These are phyloP conservation scores for Halichoeres trimaculatus DNA, from an alignment of 2,113 vertebrate species.

Conservation along the genomic window DNA sequence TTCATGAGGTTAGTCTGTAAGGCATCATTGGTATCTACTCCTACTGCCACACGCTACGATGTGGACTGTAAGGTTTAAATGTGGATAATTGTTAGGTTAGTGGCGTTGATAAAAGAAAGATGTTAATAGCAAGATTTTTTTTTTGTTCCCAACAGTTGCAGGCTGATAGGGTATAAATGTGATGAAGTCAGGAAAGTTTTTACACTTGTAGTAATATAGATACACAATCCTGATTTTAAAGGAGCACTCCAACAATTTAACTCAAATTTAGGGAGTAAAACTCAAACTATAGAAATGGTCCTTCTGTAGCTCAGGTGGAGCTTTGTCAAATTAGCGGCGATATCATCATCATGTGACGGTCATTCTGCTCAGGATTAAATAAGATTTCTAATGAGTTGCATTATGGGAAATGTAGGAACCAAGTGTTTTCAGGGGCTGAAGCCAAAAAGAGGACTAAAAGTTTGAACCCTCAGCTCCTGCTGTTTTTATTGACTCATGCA, in stretches of 20 bases:
- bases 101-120: conserved; percentile 34
- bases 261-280: background rate
- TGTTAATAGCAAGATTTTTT: conserved; percentile 30
- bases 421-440: background rate
- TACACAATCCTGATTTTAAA: conserved; percentile 25
- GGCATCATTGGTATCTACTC: conserved; percentile 62
- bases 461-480: background rate
- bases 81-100: conserved; percentile 31
- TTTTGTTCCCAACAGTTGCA: conserved; percentile 59
- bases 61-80: conserved; percentile 26
- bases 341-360: background rate
- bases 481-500: conserved; percentile 18
- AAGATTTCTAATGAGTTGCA: background rate
- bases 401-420: conserved; percentile 18
- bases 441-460: background rate
- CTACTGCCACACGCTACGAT: conserved; percentile 14
- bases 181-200: conserved; percentile 12
- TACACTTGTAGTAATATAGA: background rate
- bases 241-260: conserved; percentile 21
- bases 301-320: conserved; percentile 6
- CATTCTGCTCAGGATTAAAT: background rate
- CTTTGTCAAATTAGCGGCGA: background rate
- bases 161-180: conserved; percentile 21
- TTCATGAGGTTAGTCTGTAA: conserved; percentile 55
- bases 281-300: background rate